A percentile compares a stretch with the other conserved stretches of the same genome.
Conservation (phyloP, 2,797 vertebrate species). For the Columba guinea region DNA sequence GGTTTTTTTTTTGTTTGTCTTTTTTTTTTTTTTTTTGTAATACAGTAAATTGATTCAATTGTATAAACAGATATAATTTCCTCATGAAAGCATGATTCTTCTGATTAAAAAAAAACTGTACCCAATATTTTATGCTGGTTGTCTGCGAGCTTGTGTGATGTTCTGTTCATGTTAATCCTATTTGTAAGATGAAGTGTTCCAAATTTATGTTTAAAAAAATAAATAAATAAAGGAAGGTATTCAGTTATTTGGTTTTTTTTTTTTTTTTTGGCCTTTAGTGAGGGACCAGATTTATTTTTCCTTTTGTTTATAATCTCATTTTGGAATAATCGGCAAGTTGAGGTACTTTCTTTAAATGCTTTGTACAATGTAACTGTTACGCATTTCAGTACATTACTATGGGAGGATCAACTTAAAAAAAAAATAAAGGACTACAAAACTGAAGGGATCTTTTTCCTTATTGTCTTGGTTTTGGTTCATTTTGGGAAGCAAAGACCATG, state of each 20-base stretch:
- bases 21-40: constrained; percentile 82
- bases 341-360: constrained; percentile 99
- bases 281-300: constrained; percentile 89
- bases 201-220: constrained; percentile 86
- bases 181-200: constrained; percentile 92
- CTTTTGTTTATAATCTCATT: constrained; percentile 99
- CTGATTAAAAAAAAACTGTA: constrained; percentile 90
- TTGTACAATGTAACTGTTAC: constrained; percentile 99
- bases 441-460: constrained; percentile 64
- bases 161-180: constrained; percentile 98
- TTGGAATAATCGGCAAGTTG: constrained; percentile 96
- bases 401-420: constrained; percentile 92
- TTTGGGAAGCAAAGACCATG: not conserved
- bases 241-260: constrained; percentile 81
- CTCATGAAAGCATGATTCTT: constrained; percentile 99
- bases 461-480: not conserved
- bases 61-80: constrained; percentile 96
- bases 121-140: constrained; percentile 95
- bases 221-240: constrained; percentile 91
- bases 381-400: constrained; percentile 99
- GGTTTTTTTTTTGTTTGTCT: too few relatives aligned
- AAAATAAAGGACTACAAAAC: constrained; percentile 98
- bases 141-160: constrained; percentile 98
- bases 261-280: constrained; percentile 85
- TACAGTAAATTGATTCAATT: constrained; percentile 93